Base-by-base conservation (phyloP, 2,888 invertebrate species). In the Platycnemis pennipes region DNA sequence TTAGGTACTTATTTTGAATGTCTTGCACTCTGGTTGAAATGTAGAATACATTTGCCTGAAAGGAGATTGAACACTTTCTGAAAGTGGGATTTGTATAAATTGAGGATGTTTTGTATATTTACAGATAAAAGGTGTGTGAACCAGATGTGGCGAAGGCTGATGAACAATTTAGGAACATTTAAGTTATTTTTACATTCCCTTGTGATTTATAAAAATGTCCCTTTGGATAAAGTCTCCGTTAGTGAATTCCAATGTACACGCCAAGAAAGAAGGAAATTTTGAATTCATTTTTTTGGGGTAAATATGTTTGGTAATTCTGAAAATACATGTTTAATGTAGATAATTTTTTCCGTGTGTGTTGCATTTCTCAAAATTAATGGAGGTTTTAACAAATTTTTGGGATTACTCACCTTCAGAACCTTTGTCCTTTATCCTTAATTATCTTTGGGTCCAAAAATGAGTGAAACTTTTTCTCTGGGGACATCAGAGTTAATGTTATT, bases 101-200 rank as follows among this genome's bases (percentile, higher is more conserved):
- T 44, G 91, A 91, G 91, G 91, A 53, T 91, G 69, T 63, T 89
- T 91, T 91, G 91, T 91, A 91, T 45, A 91, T 69, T 44, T 63
- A 37, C 19, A n/a, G 63, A 26, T 91, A 44, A 44, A n/a, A 91
- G 44, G n/a, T 44, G 44, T 26, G 44, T 91, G 63, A 63, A 91
- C 63, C 87, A 87, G 87, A 46, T 87, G 87, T 87, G 56, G 69
- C n/a, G 91, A 91, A 91, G 37, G 91, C 63, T 91, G 45, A 69
- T 63, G 69, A 69, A 91, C 91, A 91, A 91, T 53, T 22, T 91
- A 42, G 63, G 91, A 56, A 44, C 91, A 56, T 91, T 63, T 91
- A 91, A 91, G 42, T 69, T 91, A 91, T 91, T 91, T 91, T 91
- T 69, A 91, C 91, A 91, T 91, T 91, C 91, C 91, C 44, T 45